Conservation (phyloP, 2,888 invertebrate genomes). For the Drosophila differens region DNA sequence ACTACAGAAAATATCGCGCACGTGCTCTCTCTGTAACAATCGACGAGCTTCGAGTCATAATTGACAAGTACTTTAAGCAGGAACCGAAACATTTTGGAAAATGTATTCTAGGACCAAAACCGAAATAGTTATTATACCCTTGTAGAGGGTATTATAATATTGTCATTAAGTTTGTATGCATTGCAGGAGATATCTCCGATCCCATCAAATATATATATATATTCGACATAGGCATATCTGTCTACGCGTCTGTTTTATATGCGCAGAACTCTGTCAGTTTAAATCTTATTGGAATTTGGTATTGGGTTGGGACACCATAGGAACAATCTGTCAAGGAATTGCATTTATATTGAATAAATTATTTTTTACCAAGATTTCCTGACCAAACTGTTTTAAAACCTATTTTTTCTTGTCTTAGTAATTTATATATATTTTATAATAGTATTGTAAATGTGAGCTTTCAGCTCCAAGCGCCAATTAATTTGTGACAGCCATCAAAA, state of each 20-base stretch:
- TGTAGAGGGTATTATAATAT: neutral
- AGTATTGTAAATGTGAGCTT: too few relatives aligned
- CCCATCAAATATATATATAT: neutral
- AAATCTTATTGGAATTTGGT: too few relatives aligned
- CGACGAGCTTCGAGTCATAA: constrained; percentile 89
- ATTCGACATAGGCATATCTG: neutral
- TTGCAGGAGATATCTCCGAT: too few relatives aligned
- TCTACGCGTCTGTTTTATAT: too few relatives aligned
- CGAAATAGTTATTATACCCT: constrained; percentile 49
- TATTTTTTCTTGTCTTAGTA: too few relatives aligned
- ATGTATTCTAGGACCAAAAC: constrained; percentile 90
- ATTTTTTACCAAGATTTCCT: too few relatives aligned
- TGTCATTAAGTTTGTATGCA: neutral
- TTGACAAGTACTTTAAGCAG: constrained; percentile 89
- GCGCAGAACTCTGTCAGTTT: neutral
- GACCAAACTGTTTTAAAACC: too few relatives aligned
- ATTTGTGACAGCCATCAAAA: neutral
- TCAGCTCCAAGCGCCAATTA: too few relatives aligned
- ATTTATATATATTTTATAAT: too few relatives aligned
- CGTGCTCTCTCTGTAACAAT: constrained; percentile 90
- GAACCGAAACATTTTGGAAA: constrained; percentile 87
- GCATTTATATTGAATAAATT: too few relatives aligned
- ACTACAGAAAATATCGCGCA: constrained; percentile 91
- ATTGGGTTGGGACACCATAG: neutral
- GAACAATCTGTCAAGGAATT: neutral